Evolutionary conservation across 1,140 invertebrate genomes (phyloP), one percentile per base, ranked within the genome.

Genomic region (Pseudomyrmex cubaensis): DNA sequence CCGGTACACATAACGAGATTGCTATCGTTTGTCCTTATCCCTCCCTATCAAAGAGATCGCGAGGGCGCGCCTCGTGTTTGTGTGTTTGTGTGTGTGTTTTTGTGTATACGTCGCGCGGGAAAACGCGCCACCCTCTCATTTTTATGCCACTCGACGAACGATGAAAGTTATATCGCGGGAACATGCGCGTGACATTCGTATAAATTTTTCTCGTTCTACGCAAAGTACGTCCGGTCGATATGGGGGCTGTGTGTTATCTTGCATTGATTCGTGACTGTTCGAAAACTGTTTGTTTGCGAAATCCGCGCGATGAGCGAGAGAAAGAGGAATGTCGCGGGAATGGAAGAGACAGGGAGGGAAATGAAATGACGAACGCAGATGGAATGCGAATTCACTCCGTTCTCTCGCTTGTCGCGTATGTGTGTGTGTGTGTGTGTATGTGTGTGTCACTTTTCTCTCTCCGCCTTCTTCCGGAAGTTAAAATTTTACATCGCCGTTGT

Each of bases 371-470:
- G 62, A 52, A 82, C 83, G 73, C 74, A 78, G 77, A 85, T 74
- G 78, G 85, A 85, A 89, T 83, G 86, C 48, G 87, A 86, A 84
- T 87, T 89, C 70, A 48, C 78, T 85, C 48, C 57, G 57, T 77
- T 83, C 57, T 56, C 44, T 35, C 35, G 35, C 35, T 4, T 35
- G 35, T 35, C 35, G 35, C 35, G 35, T 35, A 0, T 57, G 44
- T 50, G 25, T 13, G 13, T 61, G 44, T 52, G 50, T 59, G 44
- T 50, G 15, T 13, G n/a, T 59, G 50, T 52, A 17, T 35, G 25
- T 13, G 13, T 61, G 50, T 72, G 13, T 59, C 74, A n/a, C 50
- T 13, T 17, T 46, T 54, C 59, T 64, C 48, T 59, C 46, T 22
- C 70, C 50, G 50, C 35, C 48, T 44, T n/a, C 8, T 25, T 44